Evolutionary conservation across 2,888 invertebrate genomes (phyloP), one percentile per base, ranked within the genome.

Genomic region (Creontiades dilutus): DNA sequence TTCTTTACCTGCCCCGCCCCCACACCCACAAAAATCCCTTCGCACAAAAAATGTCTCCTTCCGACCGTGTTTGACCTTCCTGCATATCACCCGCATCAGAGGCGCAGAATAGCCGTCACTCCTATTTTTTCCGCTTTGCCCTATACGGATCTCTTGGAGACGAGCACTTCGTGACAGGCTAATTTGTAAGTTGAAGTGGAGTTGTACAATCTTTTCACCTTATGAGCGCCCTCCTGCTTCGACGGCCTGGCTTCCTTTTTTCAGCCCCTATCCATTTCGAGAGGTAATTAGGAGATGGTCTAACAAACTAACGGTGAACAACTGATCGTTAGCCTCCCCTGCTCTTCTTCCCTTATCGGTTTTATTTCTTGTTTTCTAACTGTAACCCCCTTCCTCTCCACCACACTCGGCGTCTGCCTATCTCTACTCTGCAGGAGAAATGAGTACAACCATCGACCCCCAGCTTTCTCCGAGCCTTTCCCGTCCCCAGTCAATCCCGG

Each of bases 301-400:
- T 84, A 84, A 84, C 84, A 55, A 84, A 84, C 84, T 84, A 84
- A 84, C 84, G 84, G 84, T 84, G 84, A 84, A 84, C 84, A 84
- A 84, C 55, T 84, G 84, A 55, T 84, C 84, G 84, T 84, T 84
- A 84, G 84, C 55, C 27, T 23, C 57, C 27, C 84, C 55, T 23
- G 16, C 84, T 84, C 84, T 52, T 84, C 57, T 84, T 55, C 84
- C 27, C 84, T 84, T 84, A 84, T 84, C 84, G 84, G 48, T 52
- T 47, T 52, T 48, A 47, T 47, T 84, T 84, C 84, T 84, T 84
- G 84, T 84, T 84, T 84, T 84, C 81, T 52, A 84, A 84, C 84
- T 84, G 52, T 84, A 52, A 14, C 84, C 37, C 37, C 7, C 84
- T 28, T n/a, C 28, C 13, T 19, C 14, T 16, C 37, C 37, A 37